Base-by-base conservation (phyloP, 2,888 invertebrate genomes). In the Orthosia incerta region DNA sequence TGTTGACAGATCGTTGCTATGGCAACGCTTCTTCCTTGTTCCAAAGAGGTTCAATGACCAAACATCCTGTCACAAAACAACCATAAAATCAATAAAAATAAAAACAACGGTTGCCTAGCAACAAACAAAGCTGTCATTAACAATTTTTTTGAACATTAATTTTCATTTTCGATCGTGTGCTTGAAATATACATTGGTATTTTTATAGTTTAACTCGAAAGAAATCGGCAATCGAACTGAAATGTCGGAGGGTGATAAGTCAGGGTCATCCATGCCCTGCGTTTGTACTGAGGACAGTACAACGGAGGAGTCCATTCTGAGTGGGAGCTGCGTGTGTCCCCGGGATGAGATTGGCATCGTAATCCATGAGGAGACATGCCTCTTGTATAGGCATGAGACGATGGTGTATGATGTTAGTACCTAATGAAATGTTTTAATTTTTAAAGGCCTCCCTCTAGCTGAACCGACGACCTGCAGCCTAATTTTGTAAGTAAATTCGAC, bases 341-440 rank as follows among this genome's bases (percentile, higher is more conserved):
- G 90, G 16, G 94, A 94, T 68, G 93, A 93, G 2, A 91, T 92
- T 60, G 94, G 87, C 4, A 89, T 95, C 46, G 90, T 93, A 20
- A 84, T 94, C 15, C 95, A 95, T 69, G 87, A 91, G 31, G 90
- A 92, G 7, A 82, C 86, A 2, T 96, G 96, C 72, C 85, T 94
- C 9, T 71, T 93, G 71, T 95, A 80, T 85, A 95, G 89, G 82
- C 92, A 94, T 76, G 95, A 95, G 77, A 89, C 70, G 16, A 89
- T 95, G 53, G 87, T 93, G 50, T 94, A 88, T 18, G 90, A 92
- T 68, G 94, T 94, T 85, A 89, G 92, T 60, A 60, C 5, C 4
- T 55, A 23, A 15, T 23, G 0, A 5, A 23, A 15, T 20, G 2
- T 23, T 55, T 20, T 23, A 23, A 12, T 2, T 23, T 55, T 55